Evolutionary conservation across 2,888 invertebrate genomes (phyloP), one percentile per base, ranked within the genome.

Genomic region (Thereva unica): DNA sequence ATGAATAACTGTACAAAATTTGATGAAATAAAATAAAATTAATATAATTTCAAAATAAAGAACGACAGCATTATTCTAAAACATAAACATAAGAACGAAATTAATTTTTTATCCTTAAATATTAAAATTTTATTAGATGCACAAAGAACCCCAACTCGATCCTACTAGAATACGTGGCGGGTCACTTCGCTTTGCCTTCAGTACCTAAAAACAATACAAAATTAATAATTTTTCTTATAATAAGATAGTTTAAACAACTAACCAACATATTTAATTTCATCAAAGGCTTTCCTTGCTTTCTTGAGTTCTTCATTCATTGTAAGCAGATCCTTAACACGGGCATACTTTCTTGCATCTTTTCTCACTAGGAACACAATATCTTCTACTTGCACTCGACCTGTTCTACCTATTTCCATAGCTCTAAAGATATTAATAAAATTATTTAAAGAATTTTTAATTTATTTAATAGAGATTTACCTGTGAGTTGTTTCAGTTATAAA

Each of bases 301-400:
- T 98, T 97, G 56, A 99, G 83, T 82, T 99, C 98, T 82, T 99
- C 99, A 82, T 97, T 99, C 97, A 99, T 97, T 50, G 94, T 94
- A 0, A 98, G 83, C 42, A 98, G 83, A 82, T 97, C 97, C 83
- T 97, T 97, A 0, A 99, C 97, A 74, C 99, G 86, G 2, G 97
- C 96, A 83, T 95, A 99, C 81, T 99, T 99, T 71, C 97, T 87
- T 42, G 89, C 86, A 83, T 99, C 99, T 83, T 98, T 97, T 47
- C 98, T 85, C 1, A 99, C 97, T 76, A 96, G 82, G 77, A 89
- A 99, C 75, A 98, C 93, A 45, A 99, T 95, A 79, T 99, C 99
- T 83, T 99, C 99, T 0, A 99, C 97, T 82, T 95, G 94, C 9
- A 99, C 95, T 72, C 96, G 85, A 1, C 98, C 98, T n/a, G 94